Evolutionary conservation across 2,888 invertebrate species (phyloP).

Genomic region (Suillia variegata): DNA sequence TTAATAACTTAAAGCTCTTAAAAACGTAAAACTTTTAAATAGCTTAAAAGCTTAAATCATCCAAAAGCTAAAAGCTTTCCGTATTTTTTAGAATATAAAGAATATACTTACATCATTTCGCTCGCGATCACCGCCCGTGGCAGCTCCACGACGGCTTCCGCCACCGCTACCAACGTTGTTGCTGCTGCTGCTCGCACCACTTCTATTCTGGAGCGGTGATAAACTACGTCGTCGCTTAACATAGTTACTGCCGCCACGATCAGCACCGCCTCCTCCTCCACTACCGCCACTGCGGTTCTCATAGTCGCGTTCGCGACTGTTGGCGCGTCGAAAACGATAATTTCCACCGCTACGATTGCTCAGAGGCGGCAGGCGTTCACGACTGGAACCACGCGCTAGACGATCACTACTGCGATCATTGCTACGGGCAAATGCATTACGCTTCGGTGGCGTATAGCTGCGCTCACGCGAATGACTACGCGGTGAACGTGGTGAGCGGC

Average conservation of each 20-base stretch:
- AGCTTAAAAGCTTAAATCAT: not conserved
- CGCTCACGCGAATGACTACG: constrained; percentile 58
- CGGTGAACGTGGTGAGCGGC: constrained; percentile 42
- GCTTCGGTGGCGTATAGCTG: constrained; percentile 57
- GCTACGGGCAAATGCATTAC: constrained; percentile 39
- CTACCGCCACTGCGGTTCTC: constrained; percentile 45
- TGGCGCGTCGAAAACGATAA: constrained; percentile 48
- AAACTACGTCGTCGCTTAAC: constrained; percentile 56
- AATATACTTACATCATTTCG: constrained; percentile 52
- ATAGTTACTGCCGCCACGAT: constrained; percentile 33
- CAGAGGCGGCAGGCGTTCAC: constrained; percentile 37
- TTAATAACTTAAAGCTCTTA: too few relatives aligned
- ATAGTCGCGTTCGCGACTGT: constrained; percentile 49
- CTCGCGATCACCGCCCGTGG: constrained; percentile 50
- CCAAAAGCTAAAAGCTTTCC: too few relatives aligned
- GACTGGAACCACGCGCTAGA: constrained; percentile 15
- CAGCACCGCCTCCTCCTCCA: too few relatives aligned
- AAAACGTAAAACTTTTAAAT: too few relatives aligned
- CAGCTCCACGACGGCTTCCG: constrained; percentile 29
- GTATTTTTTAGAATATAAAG: too few relatives aligned
- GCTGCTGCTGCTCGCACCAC: not conserved
- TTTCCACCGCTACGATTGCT: constrained; percentile 33
- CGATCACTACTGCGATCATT: constrained; percentile 34
- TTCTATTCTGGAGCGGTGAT: constrained; percentile 42
- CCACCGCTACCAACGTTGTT: constrained; percentile 15